Conservation (phyloP, 2,888 invertebrate species). For the Danaus chrysippus region DNA sequence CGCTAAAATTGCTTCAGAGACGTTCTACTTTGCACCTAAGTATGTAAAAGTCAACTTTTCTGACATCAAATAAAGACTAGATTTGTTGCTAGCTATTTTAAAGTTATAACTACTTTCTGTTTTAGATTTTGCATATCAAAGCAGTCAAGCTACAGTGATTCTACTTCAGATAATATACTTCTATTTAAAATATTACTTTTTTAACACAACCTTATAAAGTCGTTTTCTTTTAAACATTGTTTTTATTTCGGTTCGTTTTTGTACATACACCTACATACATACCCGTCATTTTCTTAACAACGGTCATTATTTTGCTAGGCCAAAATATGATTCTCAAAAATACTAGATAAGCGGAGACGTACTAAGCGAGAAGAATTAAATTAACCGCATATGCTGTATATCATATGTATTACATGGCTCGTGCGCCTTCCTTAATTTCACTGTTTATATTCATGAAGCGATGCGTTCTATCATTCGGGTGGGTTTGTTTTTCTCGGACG, state of each 20-base stretch:
- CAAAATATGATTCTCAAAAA: conserved; percentile 15
- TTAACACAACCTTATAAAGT: too few relatives aligned
- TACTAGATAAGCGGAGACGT: conserved; percentile 16
- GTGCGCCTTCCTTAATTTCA: conserved; percentile 59
- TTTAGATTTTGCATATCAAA: not conserved
- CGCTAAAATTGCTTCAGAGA: conserved; percentile 12
- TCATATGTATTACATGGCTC: conserved; percentile 54
- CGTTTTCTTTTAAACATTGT: too few relatives aligned
- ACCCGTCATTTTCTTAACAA: not conserved
- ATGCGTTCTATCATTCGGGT: conserved; percentile 49
- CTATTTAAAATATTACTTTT: too few relatives aligned
- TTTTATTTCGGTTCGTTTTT: too few relatives aligned
- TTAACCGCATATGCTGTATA: conserved; percentile 63
- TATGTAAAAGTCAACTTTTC: conserved; percentile 4
- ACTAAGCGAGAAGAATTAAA: conserved; percentile 57
- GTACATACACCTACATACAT: not conserved
- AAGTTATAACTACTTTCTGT: conserved; percentile 8
- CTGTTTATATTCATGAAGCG: conserved; percentile 74
- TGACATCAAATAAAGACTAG: conserved; percentile 6
- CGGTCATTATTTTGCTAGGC: not conserved
- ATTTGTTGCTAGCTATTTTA: conserved; percentile 2
- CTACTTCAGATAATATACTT: too few relatives aligned
- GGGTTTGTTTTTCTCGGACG: conserved; percentile 64
- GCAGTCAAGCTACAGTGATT: too few relatives aligned
- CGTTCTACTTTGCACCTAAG: conserved; percentile 9